Evolutionary conservation across 2,113 vertebrate genomes (phyloP).

Genomic region (Rynchops niger): DNA sequence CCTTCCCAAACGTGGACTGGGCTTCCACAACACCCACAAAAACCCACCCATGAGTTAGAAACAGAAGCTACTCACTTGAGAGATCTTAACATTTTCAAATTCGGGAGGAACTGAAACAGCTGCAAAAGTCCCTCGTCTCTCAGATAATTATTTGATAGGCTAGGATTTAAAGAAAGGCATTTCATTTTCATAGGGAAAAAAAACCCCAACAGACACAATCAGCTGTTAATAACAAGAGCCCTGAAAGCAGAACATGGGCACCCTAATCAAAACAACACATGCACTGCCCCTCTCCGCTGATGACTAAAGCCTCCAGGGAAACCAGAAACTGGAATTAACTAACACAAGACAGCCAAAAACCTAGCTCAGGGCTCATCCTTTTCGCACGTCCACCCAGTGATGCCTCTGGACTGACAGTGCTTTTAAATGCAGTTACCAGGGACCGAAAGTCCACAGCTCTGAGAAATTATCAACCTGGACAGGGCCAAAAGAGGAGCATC

Average conservation of each 20-base stretch:
- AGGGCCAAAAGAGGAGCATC: background rate
- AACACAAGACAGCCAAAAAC: background rate
- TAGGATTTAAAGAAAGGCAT: slow-evolving; percentile 48
- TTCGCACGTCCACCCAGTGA: background rate
- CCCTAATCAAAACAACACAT: background rate
- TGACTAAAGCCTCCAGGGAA: background rate
- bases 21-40: background rate
- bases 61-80: slow-evolving; percentile 79
- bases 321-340: background rate
- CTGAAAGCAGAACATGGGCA: background rate
- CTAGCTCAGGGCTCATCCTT: background rate
- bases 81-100: slow-evolving; percentile 68
- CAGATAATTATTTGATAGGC: slow-evolving; percentile 82
- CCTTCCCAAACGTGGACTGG: background rate
- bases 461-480: background rate
- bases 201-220: background rate
- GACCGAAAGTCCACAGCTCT: background rate
- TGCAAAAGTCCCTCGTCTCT: slow-evolving; percentile 73
- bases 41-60: background rate
- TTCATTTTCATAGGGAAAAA: background rate
- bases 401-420: background rate
- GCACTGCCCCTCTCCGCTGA: background rate
- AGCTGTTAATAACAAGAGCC: background rate
- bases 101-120: slow-evolving; percentile 72
- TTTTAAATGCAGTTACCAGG: background rate